These are phyloP conservation scores for Lycopodina hypogea DNA, from an alignment of 37 sponge, comb jelly and placozoan species.

Conservation along the genomic window DNA sequence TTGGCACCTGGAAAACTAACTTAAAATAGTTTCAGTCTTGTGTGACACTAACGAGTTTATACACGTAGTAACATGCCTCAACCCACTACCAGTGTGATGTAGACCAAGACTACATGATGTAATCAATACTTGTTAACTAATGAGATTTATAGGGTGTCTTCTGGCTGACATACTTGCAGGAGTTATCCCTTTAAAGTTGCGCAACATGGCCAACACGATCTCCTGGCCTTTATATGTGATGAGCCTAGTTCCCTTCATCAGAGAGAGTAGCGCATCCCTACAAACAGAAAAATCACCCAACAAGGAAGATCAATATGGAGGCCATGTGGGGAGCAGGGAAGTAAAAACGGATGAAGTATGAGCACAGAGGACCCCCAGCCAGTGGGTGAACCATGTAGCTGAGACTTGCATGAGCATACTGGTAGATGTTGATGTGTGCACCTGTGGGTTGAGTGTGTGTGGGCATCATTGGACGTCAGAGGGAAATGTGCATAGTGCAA, in stretches of 20 bases:
- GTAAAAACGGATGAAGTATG: background rate
- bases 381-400: no score
- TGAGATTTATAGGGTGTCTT: no score
- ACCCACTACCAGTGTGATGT: background rate
- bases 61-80: background rate
- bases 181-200: slow-evolving; percentile 14
- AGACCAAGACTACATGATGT: no score
- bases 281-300: background rate
- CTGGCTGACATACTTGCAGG: background rate
- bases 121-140: background rate
- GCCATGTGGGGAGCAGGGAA: background rate
- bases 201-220: slow-evolving; percentile 20
- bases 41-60: background rate
- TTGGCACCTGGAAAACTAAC: no score
- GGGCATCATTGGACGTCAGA: background rate
- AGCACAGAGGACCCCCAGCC: no score
- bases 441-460: background rate
- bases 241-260: slow-evolving; percentile 29
- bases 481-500: background rate
- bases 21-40: no score
- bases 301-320: no score
- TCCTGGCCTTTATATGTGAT: slow-evolving; percentile 55
- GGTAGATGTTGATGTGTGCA: background rate
- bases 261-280: slow-evolving; percentile 1
- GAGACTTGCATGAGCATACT: background rate